Base-by-base conservation (phyloP, 1,140 invertebrate species). In the Aphaenogaster ashmeadi region DNA sequence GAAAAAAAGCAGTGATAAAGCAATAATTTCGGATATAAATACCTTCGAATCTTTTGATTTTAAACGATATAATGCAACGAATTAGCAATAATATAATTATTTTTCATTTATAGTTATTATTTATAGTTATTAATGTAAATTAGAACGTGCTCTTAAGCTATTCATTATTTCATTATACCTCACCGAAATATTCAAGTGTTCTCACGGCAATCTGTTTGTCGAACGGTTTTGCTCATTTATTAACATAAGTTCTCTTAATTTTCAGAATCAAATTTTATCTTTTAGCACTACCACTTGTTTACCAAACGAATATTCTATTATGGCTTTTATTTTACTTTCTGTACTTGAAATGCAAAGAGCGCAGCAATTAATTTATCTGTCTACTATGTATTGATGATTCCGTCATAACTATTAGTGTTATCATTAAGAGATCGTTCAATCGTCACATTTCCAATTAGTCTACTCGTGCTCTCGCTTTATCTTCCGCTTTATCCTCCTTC, bases 161-260 rank as follows among this genome's bases (percentile, higher is more conserved):
- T 11, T 77, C 5, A n/a, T 5, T 36, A 38, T 62, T 64, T 15
- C 8, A 41, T 18, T 47, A 18, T 1, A 67, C 6, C 3, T 36
- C 5, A n/a, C 1, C 9, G 18, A 56, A 38, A 72, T 36, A 33
- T 50, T 47, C 13, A 52, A n/a, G 2, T 75, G 9, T 75, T 52
- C n/a, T 69, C n/a, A 41, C 27, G 3, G 15, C n/a, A 56, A 38
- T 58, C 6, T 75, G 1, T 56, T 41, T 41, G 0, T 13, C 6
- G 13, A 41, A 8, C 18, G 9, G 18, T 5, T 74, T 54, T 36
- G 9, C 9, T 36, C 5, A 36, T 9, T 54, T 11, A 38, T n/a
- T 50, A 15, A 33, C 4, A 67, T 69, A 72, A 13, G 5, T 72
- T 36, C 7, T 71, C 27, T 72, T 52, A 36, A 36, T 72, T 72